Percentiles rank a stretch among this genome's conserved stretches.
Conservation (phyloP, 2,888 invertebrate genomes). For the Xanthia icteritia region DNA sequence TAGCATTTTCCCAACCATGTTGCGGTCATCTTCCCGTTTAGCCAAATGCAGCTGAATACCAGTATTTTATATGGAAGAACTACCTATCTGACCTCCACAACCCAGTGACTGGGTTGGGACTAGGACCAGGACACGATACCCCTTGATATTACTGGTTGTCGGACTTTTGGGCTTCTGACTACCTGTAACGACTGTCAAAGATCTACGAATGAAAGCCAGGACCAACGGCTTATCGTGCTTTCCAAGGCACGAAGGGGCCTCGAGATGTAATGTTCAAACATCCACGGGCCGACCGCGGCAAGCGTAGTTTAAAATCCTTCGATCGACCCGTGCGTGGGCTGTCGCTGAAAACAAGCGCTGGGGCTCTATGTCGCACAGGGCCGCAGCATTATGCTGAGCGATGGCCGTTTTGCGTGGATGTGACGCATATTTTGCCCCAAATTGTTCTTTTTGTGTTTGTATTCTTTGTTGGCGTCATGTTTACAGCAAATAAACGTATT, state of each 20-base stretch:
- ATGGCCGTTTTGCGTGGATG: too few relatives aligned
- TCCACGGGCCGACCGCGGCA: not conserved
- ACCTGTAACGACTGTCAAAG: too few relatives aligned
- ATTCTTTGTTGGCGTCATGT: too few relatives aligned
- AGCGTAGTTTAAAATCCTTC: too few relatives aligned
- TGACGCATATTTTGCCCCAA: too few relatives aligned
- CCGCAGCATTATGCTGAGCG: too few relatives aligned
- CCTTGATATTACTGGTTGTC: not conserved
- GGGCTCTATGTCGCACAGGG: too few relatives aligned
- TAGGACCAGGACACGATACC: not conserved
- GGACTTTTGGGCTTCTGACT: too few relatives aligned
- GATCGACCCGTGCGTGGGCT: too few relatives aligned
- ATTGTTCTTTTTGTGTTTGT: too few relatives aligned
- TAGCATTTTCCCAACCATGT: not conserved
- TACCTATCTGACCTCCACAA: not conserved
- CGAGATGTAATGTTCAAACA: not conserved
- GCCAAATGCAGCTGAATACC: not conserved
- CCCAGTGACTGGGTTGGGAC: not conserved
- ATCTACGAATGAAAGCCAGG: not conserved
- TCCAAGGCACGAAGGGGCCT: not conserved
- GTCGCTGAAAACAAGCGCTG: too few relatives aligned
- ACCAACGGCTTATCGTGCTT: not conserved
- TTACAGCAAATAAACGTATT: too few relatives aligned
- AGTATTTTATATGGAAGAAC: not conserved
- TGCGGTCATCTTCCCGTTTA: not conserved